Percentiles rank a stretch among this genome's conserved stretches.
These are phyloP conservation scores for Phrixothrix hirtus DNA, from an alignment of 2,888 invertebrate species.

Conservation along the genomic window DNA sequence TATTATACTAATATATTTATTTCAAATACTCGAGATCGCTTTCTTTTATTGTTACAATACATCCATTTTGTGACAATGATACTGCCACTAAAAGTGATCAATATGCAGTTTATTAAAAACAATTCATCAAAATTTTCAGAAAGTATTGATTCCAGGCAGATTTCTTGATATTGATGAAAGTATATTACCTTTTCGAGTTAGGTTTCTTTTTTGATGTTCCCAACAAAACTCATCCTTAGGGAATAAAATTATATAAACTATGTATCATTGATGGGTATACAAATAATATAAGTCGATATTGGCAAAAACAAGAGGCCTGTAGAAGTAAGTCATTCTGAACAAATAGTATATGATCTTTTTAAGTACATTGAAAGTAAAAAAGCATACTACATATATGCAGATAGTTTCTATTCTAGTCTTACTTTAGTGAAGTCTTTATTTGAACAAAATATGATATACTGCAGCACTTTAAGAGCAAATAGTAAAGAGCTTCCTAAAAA, in stretches of 20 bases:
- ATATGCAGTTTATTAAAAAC: conserved; percentile 3
- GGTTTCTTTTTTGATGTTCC: conserved; percentile 1
- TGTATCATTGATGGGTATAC: not conserved
- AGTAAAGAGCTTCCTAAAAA: not conserved
- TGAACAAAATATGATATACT: not conserved
- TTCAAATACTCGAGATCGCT: conserved; percentile 6
- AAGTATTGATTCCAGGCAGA: not conserved
- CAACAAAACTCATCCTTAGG: conserved; percentile 2
- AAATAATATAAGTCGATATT: not conserved
- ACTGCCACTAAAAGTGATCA: conserved; percentile 5
- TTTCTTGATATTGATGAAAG: conserved; percentile 2
- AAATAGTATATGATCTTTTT: not conserved
- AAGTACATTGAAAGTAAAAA: not conserved
- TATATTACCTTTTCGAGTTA: conserved; percentile 2
- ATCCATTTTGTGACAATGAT: conserved; percentile 12
- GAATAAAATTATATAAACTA: not conserved
- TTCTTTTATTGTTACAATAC: conserved; percentile 8
- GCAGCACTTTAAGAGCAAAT: not conserved
- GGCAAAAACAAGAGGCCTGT: not conserved
- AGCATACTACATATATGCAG: not conserved
- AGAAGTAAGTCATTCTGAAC: conserved; percentile 2
- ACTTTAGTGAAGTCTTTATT: not conserved
- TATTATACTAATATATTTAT: not conserved
- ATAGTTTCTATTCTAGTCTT: not conserved
- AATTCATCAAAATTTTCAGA: not conserved